Conservation (phyloP, 2,113 vertebrate genomes). For the Xenopus tropicalis region UCB_Xtro_10.0 CM004444.2:92233501-92234000, state of each 20-base stretch:
- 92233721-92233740: conserved; percentile 36
- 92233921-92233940: neutral
- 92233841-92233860: neutral
- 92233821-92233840: neutral
- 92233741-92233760: conserved; percentile 34
- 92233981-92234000: too few relatives aligned
- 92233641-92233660: conserved; percentile 16
- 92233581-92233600: conserved; percentile 9
- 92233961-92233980: too few relatives aligned
- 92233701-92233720: conserved; percentile 21
- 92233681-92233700: conserved; percentile 25
- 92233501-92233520: conserved; percentile 37
- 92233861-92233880: neutral
- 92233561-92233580: conserved; percentile 27
- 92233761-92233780: neutral
- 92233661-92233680: neutral
- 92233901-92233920: neutral
- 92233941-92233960: neutral
- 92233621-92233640: conserved; percentile 23
- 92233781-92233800: neutral
- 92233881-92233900: conserved; percentile 5
- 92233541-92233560: conserved; percentile 17
- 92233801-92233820: conserved; percentile 3
- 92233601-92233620: conserved; percentile 31
- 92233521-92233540: conserved; percentile 16